Conservation (phyloP, 1,140 invertebrate genomes). For the Trichonephila clavipes region DNA sequence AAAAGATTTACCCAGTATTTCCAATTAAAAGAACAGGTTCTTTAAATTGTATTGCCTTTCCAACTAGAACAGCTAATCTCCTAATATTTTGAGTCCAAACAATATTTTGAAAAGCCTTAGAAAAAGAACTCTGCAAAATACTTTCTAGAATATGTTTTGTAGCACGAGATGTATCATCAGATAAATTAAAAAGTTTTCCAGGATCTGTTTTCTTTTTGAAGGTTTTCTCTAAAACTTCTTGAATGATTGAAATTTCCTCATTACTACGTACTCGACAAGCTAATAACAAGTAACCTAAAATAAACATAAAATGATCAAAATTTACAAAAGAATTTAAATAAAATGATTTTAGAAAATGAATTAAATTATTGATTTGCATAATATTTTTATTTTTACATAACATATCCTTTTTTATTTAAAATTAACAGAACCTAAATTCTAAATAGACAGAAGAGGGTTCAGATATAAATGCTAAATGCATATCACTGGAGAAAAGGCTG, state of each 20-base stretch:
- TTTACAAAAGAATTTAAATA: not conserved
- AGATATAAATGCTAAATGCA: too few species aligned
- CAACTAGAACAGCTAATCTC: constrained; percentile 93
- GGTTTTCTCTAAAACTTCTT: constrained; percentile 87
- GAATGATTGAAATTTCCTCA: constrained; percentile 86
- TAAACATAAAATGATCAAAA: constrained; percentile 21
- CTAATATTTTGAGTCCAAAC: constrained; percentile 97
- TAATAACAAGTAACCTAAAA: constrained; percentile 90
- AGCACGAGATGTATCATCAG: not conserved
- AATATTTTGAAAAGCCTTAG: constrained; percentile 87
- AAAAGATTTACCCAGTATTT: constrained; percentile 88
- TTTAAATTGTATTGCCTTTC: constrained; percentile 92
- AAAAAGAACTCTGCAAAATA: constrained; percentile 34
- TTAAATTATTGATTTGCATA: too few species aligned
- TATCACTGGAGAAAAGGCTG: too few species aligned
- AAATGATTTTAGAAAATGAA: not conserved
- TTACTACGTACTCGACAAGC: constrained; percentile 94
- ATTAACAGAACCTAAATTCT: too few species aligned
- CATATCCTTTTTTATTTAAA: too few species aligned
- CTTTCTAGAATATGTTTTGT: constrained; percentile 48
- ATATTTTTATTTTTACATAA: too few species aligned
- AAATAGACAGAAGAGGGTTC: too few species aligned
- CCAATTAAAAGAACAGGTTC: constrained; percentile 98
- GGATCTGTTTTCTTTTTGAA: constrained; percentile 90
- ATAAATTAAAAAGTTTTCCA: constrained; percentile 83